Evolutionary conservation across 2,888 invertebrate genomes (phyloP).

Genomic region (Ceratothoa steindachneri): DNA sequence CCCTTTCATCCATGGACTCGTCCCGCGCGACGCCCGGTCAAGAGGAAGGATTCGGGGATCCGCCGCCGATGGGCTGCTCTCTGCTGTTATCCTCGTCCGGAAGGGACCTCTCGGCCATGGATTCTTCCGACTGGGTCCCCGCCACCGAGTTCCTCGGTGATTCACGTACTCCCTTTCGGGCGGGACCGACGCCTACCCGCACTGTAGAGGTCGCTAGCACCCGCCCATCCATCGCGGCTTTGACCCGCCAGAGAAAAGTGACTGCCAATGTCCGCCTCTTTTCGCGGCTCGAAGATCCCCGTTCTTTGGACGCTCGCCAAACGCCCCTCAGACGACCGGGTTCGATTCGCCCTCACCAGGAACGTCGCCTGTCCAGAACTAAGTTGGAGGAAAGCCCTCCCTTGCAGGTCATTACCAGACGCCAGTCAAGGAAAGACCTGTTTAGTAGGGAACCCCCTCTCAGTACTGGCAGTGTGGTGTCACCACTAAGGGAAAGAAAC

Average conservation of each 20-base stretch:
- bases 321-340: too few relatives aligned
- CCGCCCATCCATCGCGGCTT: slow-evolving; percentile 38
- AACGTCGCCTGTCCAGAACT: neutral
- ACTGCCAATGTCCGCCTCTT: slow-evolving; percentile 42
- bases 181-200: too few relatives aligned
- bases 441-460: neutral
- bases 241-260: slow-evolving; percentile 42
- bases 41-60: too few relatives aligned
- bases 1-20: too few relatives aligned
- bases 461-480: neutral
- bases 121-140: neutral
- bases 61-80: neutral
- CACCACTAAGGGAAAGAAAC: neutral
- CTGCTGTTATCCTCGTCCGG: neutral
- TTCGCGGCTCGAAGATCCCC: slow-evolving; percentile 10
- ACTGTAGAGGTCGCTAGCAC: neutral
- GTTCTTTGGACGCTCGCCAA: too few relatives aligned
- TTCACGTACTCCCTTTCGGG: neutral
- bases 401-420: neutral
- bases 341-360: neutral
- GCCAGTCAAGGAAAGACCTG: too few relatives aligned
- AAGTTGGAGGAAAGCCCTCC: neutral
- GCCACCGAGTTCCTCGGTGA: neutral
- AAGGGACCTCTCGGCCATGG: neutral
- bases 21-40: too few relatives aligned